Base-by-base conservation (phyloP, 2,113 vertebrate species). In the Xiphophorus hellerii region DNA sequence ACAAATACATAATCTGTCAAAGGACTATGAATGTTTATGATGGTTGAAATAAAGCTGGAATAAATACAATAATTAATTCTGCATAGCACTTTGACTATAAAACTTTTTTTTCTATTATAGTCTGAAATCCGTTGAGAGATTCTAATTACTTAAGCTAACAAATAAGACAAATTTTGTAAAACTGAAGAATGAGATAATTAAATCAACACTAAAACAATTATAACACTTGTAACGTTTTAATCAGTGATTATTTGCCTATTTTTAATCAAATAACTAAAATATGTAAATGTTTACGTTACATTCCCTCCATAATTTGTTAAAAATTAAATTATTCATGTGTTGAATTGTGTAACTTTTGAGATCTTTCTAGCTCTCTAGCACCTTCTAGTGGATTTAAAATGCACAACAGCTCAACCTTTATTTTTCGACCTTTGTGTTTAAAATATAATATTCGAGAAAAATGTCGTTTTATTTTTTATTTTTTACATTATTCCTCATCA, bases 341-440 rank as follows among this genome's bases (percentile, higher is more conserved):
- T 44, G 13, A 15, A 44, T 15, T 44, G 42, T 44, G 42, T 14
- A 17, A 25, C 29, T 54, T 69, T 10, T 42, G 14, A 2, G 10
- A 3, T 3, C 14, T 58, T 27, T 6, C 2, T 54, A 62, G 22
- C 35, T 66, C 51, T 42, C 65, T 69, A 78, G 1, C 60, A 42
- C 69, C 89, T 60, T 51, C 92, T 91, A 69, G 37, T 90, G 88
- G 20, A 44, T 25, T 37, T 39, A 39, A 22, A 62, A 35, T 3
- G 33, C 35, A 77, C 22, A 60, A 79, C 83, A 87, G 5, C 9
- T 73, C 39, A 28, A 74, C 71, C 64, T 14, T 93, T 92, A 65
- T 71, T 66, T 77, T 89, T 88, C 35, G 22, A 90, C 69, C 80
- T 74, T 39, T 2, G 1, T 66, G n/a, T 68, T 62, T 71, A 74